Percentiles rank a stretch among this genome's conserved stretches.
Conservation (phyloP, 1,140 invertebrate genomes). For the Melitaea cinxia region DNA sequence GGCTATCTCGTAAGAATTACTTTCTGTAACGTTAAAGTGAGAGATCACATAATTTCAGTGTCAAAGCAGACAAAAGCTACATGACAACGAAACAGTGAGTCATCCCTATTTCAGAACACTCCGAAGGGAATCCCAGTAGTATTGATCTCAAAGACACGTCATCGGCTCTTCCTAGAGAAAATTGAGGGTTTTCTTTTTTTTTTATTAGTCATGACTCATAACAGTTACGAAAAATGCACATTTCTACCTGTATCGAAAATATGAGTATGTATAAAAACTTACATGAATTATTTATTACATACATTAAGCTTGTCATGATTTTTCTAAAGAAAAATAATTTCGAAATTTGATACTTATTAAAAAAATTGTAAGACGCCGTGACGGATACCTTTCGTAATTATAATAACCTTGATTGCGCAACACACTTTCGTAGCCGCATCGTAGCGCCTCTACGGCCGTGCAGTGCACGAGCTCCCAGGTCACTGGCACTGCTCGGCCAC, state of each 20-base stretch:
- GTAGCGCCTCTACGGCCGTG: slow-evolving; percentile 64
- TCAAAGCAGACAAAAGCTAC: neutral
- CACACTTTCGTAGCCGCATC: slow-evolving; percentile 52
- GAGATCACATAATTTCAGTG: neutral
- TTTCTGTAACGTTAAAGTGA: no score
- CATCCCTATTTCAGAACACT: slow-evolving; percentile 42
- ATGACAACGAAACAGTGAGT: slow-evolving; percentile 33
- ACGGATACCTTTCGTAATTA: neutral
- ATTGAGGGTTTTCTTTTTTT: neutral
- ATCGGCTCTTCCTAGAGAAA: slow-evolving; percentile 43
- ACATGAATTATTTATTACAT: no score
- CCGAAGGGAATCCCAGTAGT: slow-evolving; percentile 52
- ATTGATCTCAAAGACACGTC: slow-evolving; percentile 59
- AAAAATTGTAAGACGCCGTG: no score
- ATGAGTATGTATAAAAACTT: no score
- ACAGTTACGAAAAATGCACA: no score
- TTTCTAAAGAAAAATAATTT: no score
- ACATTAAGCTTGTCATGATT: no score
- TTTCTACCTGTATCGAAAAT: no score
- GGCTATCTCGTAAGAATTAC: no score
- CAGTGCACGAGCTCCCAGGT: slow-evolving; percentile 56
- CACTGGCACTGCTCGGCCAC: slow-evolving; percentile 72
- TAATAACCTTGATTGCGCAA: slow-evolving; percentile 1
- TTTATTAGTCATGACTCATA: neutral
- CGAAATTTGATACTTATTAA: no score